Percentiles rank a stretch among this genome's conserved stretches.
These are phyloP conservation scores for Tachuris rubrigastra DNA, from an alignment of 2,113 vertebrate genomes.

Conservation along the genomic window DNA sequence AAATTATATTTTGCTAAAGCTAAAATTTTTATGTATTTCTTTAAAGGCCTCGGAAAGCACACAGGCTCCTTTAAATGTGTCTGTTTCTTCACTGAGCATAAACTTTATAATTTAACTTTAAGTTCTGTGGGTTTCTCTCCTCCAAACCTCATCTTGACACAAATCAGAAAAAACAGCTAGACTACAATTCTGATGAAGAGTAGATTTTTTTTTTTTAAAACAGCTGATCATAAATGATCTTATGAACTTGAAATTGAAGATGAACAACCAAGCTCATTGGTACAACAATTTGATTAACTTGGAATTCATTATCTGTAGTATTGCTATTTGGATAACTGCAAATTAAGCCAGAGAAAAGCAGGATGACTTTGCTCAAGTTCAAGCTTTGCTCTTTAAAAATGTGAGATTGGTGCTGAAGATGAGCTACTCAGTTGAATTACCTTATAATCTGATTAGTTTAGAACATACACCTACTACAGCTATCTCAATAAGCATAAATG, in stretches of 20 bases:
- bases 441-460: not conserved
- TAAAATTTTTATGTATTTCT: not conserved
- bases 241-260: conserved; percentile 31
- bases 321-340: conserved; percentile 42
- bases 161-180: not conserved
- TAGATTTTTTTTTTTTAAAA: not conserved
- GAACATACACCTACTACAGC: not conserved
- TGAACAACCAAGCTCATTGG: conserved; percentile 11
- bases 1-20: not conserved
- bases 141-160: not conserved
- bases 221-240: not conserved
- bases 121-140: not conserved
- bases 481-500: not conserved
- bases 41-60: not conserved
- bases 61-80: not conserved
- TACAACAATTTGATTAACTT: conserved; percentile 59
- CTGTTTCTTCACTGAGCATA: not conserved
- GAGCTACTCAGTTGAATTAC: conserved; percentile 6
- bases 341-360: conserved; percentile 37
- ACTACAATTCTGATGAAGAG: not conserved
- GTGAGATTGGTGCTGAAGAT: not conserved
- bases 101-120: not conserved
- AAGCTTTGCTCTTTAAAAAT: not conserved
- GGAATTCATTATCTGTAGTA: conserved; percentile 44
- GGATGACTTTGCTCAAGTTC: conserved; percentile 32